Percentiles rank a stretch among this genome's conserved stretches.
phyloP scores from a whole-genome alignment of 2,888 invertebrate species.

The Philonicus albiceps region DNA sequence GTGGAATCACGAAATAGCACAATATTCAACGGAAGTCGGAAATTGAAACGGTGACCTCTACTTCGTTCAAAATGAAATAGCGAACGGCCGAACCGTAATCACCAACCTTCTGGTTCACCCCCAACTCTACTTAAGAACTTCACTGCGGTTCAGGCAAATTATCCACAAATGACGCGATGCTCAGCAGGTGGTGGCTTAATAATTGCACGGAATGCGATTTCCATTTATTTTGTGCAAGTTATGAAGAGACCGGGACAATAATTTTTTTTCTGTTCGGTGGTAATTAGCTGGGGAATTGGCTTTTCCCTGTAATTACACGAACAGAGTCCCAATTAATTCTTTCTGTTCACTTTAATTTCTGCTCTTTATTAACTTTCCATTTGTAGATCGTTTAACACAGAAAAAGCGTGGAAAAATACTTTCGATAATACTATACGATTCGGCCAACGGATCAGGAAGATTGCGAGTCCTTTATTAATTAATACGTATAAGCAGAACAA shows the following conservation, averaged over 20 bases:
- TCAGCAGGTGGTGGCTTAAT: slow-evolving; percentile 23
- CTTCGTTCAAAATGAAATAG: not conserved
- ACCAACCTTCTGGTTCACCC: not conserved
- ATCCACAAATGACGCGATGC: slow-evolving; percentile 10
- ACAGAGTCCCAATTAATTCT: not conserved
- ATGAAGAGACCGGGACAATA: not conserved
- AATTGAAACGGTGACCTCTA: slow-evolving; percentile 40
- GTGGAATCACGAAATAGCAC: slow-evolving; percentile 1
- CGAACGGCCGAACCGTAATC: slow-evolving; percentile 17
- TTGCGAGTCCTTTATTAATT: too few relatives aligned
- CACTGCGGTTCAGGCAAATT: not conserved
- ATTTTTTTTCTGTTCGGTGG: slow-evolving; percentile 1
- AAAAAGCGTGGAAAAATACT: not conserved
- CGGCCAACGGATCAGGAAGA: not conserved
- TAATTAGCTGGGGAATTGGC: slow-evolving; percentile 14
- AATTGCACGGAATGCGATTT: not conserved
- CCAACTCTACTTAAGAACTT: not conserved
- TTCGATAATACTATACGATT: not conserved
- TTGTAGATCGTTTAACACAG: not conserved
- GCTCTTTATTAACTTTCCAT: not conserved
- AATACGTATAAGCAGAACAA: too few relatives aligned
- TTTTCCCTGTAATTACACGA: not conserved
- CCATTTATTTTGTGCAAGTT: not conserved
- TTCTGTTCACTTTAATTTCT: not conserved
- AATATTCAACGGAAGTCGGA: slow-evolving; percentile 32